Evolutionary conservation across 2,113 vertebrate genomes (phyloP).

Genomic region (Mustelus asterias): DNA sequence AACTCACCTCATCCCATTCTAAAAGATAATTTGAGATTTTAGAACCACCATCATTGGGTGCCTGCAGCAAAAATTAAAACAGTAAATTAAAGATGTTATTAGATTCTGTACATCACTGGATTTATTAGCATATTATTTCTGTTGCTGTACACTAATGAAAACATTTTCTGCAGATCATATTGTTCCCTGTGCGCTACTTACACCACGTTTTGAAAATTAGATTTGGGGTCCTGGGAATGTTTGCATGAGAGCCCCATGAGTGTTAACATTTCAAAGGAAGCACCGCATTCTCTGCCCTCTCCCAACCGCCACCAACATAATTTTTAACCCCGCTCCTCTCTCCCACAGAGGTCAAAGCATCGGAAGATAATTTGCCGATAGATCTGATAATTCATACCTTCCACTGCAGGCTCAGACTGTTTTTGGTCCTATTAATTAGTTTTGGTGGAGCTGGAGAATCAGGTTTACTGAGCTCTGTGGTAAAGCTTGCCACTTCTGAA

Average conservation of each 20-base stretch:
- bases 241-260: neutral
- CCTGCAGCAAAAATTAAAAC: conserved; percentile 49
- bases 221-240: neutral
- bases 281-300: no score
- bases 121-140: neutral
- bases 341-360: neutral
- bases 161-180: neutral
- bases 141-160: neutral
- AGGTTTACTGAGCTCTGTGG: conserved; percentile 60
- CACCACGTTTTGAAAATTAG: neutral
- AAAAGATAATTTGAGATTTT: conserved; percentile 67
- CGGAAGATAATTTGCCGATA: neutral
- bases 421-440: conserved; percentile 60
- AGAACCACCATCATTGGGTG: conserved; percentile 66
- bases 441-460: conserved; percentile 61
- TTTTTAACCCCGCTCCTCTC: neutral
- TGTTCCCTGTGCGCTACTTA: neutral
- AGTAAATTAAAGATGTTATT: neutral
- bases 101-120: neutral
- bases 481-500: conserved; percentile 63
- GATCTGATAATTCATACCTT: conserved; percentile 51
- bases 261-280: neutral
- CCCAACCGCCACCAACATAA: neutral
- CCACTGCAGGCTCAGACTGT: conserved; percentile 65
- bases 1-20: conserved; percentile 71